Evolutionary conservation across 2,113 vertebrate genomes (phyloP), one percentile per base, ranked within the genome.

Genomic region (Noturus placidus): DNA sequence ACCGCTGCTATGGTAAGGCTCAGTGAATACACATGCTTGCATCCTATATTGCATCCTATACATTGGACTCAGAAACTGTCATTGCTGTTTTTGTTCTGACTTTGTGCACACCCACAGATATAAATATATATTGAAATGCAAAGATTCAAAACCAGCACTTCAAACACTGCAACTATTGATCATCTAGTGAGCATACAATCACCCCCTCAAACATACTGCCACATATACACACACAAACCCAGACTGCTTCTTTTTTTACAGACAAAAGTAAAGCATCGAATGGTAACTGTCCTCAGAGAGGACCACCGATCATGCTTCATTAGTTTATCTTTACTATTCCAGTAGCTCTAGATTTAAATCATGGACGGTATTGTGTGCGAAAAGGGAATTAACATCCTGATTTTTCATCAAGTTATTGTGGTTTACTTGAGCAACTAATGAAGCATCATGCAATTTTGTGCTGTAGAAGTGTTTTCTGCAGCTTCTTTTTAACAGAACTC

Each of bases 1-100:
- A 97, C 97, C 93, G 97, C 97, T 69, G 97, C 97, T 94, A 99
- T 99, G 98, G 98, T 99, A 96, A 99, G 98, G 86, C 30, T 74
- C 15, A 38, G 76, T 25, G 46, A 61, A 59, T 84, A 84, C 14
- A 88, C 50, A 63, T 50, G 52, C 67, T 38, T n/a, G 7, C 33
- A 82, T 57, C 11, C 77, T 38, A 82, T 59, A 69, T 82, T 81
- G 79, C 85, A 83, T 74, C 50, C 61, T 63, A 69, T n/a, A 88
- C 69, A 61, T 4, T 20, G 77, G 10, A 65, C 50, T 54, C 85
- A 56, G 20, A 54, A 19, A 25, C 30, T 17, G 52, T 50, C 25
- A 19, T 20, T 82, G 15, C 52, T 70, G 4, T 54, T 65, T 67
- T 33, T n/a, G 27, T 46, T 63, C 27, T 65, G 72, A 79, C 6